phyloP scores from a whole-genome alignment of 2,113 vertebrate species.

The Onychostoma macrolepis region DNA sequence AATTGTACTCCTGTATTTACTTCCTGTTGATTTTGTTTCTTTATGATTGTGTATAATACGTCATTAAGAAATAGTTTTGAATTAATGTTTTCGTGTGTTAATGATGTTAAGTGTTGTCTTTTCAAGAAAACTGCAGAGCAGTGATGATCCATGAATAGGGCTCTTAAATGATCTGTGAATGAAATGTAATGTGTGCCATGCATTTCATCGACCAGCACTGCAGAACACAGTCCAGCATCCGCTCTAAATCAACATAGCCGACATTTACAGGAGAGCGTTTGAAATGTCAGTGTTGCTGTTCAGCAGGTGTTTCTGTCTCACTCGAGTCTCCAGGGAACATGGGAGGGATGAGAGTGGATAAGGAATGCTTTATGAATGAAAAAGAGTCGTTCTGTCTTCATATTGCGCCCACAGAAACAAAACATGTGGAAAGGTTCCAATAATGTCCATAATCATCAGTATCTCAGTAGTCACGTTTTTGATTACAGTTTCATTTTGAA shows the following conservation, averaged over 20 bases:
- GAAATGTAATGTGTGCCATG: not conserved
- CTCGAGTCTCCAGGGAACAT: constrained; percentile 10
- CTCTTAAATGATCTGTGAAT: not conserved
- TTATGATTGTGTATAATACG: not conserved
- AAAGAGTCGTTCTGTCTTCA: not conserved
- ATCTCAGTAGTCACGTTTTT: not conserved
- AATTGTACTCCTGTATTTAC: not conserved
- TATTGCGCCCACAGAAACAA: constrained; percentile 3
- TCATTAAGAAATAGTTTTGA: not conserved
- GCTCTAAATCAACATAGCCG: constrained; percentile 33
- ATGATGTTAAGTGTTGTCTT: not conserved
- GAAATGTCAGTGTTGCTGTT: constrained; percentile 51
- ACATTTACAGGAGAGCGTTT: constrained; percentile 36
- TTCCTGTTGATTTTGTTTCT: not conserved
- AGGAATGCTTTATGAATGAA: not conserved
- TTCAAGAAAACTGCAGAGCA: not conserved
- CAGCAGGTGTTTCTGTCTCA: constrained; percentile 5
- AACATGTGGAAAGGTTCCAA: not conserved
- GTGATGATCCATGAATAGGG: not conserved
- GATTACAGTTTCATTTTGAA: not conserved
- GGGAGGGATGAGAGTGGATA: not conserved
- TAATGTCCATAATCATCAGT: not conserved
- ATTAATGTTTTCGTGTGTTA: not conserved
- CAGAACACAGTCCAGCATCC: not conserved
- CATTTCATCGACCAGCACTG: not conserved